Conservation (phyloP, 2,797 vertebrate species). For the Muscicapa comitata region DNA sequence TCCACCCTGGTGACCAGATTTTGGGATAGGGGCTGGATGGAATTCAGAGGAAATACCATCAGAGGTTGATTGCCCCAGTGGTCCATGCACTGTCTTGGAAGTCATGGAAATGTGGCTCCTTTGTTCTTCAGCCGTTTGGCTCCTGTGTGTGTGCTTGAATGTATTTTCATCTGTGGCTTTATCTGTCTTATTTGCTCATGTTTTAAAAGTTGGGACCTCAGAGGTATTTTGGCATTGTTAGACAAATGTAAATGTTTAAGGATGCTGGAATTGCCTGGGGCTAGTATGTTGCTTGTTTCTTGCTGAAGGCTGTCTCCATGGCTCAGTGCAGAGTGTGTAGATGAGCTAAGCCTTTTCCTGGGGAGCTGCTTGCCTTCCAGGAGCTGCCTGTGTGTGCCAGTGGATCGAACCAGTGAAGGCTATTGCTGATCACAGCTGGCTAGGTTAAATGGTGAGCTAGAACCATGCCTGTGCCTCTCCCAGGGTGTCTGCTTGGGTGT, state of each 20-base stretch:
- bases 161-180: neutral
- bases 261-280: neutral
- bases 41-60: neutral
- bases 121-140: neutral
- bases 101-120: neutral
- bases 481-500: neutral
- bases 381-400: neutral
- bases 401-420: fast-evolving
- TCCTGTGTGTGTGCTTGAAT: neutral
- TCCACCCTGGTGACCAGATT: neutral
- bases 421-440: neutral
- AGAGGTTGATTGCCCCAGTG: neutral
- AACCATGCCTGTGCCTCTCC: neutral
- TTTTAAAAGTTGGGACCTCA: neutral
- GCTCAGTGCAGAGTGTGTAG: fast-evolving
- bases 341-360: neutral
- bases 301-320: neutral
- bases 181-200: neutral
- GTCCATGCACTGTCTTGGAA: neutral
- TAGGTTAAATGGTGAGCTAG: neutral
- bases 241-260: neutral
- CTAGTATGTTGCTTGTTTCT: neutral
- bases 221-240: neutral
- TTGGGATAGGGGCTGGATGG: neutral
- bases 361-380: neutral